Conservation (phyloP, 2,888 invertebrate species). For the Yponomeuta malinellus region DNA sequence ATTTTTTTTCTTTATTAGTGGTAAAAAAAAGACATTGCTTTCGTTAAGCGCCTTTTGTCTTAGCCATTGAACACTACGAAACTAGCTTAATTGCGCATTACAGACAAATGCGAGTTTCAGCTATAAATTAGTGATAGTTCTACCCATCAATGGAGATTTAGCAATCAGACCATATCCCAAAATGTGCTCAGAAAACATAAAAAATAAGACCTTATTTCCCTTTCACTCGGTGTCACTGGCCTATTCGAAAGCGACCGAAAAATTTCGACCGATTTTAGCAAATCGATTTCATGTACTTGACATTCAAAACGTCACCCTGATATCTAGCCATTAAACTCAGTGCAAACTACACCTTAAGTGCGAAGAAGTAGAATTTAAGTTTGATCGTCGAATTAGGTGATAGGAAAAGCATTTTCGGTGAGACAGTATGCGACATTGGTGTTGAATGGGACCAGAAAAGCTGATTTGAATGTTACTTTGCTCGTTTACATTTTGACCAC, state of each 20-base stretch:
- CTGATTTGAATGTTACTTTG: background rate
- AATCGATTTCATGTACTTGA: slow-evolving; percentile 71
- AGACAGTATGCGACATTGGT: slow-evolving; percentile 32
- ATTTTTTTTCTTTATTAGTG: too few relatives aligned
- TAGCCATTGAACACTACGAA: too few relatives aligned
- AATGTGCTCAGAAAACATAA: background rate
- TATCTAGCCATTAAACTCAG: slow-evolving; percentile 20
- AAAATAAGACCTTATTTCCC: slow-evolving; percentile 7
- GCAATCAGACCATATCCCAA: too few relatives aligned
- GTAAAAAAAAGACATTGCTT: too few relatives aligned
- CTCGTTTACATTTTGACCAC: background rate
- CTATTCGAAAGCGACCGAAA: slow-evolving; percentile 59
- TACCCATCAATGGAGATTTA: too few relatives aligned
- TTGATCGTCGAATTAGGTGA: slow-evolving; percentile 12
- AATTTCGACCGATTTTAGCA: slow-evolving; percentile 39
- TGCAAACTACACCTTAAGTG: slow-evolving; percentile 29
- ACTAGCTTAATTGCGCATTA: too few relatives aligned
- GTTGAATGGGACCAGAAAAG: background rate
- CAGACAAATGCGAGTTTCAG: too few relatives aligned
- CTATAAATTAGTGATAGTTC: too few relatives aligned
- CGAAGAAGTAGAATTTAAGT: background rate
- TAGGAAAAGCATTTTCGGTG: background rate
- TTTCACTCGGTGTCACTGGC: slow-evolving; percentile 33
- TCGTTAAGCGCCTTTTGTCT: too few relatives aligned
- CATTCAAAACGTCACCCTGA: slow-evolving; percentile 40